These are phyloP conservation scores for Achatina immaculata DNA, from an alignment of 1,140 invertebrate genomes.

Conservation along the genomic window DNA sequence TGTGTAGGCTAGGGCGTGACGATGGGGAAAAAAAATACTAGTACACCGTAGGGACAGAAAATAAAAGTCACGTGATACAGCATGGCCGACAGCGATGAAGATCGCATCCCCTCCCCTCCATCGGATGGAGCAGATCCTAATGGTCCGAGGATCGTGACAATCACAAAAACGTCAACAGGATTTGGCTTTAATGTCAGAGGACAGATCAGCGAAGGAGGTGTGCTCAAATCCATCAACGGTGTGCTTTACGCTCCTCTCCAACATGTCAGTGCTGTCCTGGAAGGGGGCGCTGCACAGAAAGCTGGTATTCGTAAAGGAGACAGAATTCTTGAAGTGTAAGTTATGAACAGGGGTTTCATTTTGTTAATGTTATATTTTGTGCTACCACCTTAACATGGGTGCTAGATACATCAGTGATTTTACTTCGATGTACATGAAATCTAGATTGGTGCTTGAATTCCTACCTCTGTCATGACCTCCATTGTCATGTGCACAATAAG, in stretches of 20 bases:
- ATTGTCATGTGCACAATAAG: too few species aligned
- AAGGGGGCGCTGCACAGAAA: constrained; percentile 96
- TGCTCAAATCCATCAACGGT: constrained; percentile 93
- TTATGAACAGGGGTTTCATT: constrained; percentile 63
- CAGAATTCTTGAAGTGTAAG: constrained; percentile 99
- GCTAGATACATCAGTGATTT: too few species aligned
- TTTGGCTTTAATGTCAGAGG: constrained; percentile 99
- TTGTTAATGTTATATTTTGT: too few species aligned
- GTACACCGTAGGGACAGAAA: too few species aligned
- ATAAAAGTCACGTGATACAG: constrained; percentile 61
- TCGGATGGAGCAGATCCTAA: constrained; percentile 43
- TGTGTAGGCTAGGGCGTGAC: too few species aligned
- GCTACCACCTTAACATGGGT: too few species aligned
- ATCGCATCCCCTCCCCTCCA: constrained; percentile 62
- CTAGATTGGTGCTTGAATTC: too few species aligned
- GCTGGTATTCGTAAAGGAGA: constrained; percentile 97
- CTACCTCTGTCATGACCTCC: too few species aligned
- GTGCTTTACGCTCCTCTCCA: constrained; percentile 98
- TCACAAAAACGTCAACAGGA: constrained; percentile 96
- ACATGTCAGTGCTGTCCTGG: constrained; percentile 97
- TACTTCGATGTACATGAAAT: too few species aligned
- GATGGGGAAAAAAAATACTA: too few species aligned
- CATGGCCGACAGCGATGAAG: constrained; percentile 70
- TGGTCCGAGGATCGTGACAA: constrained; percentile 86
- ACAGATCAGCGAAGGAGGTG: constrained; percentile 98